These are phyloP conservation scores for Ypsolopha scabrella DNA, from an alignment of 2,888 invertebrate species.

Conservation along the genomic window DNA sequence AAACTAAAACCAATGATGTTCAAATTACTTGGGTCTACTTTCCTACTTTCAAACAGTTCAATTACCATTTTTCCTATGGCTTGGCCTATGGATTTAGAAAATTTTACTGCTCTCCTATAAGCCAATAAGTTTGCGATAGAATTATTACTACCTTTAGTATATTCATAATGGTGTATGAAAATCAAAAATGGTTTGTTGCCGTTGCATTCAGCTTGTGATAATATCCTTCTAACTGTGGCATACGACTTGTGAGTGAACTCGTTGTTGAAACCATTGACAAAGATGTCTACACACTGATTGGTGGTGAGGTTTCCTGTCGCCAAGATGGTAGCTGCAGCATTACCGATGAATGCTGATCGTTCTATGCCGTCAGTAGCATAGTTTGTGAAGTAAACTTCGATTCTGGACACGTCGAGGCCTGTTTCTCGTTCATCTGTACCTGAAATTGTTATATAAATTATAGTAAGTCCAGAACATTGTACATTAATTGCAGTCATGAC, in stretches of 20 bases:
- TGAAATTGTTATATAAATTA: neutral
- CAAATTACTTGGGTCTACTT: neutral
- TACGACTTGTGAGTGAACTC: neutral
- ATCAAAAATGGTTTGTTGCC: neutral
- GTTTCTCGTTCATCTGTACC: constrained; percentile 4
- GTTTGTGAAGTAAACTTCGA: neutral
- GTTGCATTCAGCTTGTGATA: neutral
- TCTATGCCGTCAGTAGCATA: neutral
- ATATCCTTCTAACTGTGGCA: neutral
- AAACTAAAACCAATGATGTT: neutral
- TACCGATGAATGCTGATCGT: neutral
- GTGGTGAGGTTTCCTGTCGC: neutral
- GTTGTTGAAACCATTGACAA: neutral
- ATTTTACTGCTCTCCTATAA: neutral
- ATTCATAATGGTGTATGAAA: neutral
- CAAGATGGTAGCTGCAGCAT: neutral
- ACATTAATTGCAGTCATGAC: too few species aligned
- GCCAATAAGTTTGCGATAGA: neutral
- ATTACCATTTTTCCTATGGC: neutral
- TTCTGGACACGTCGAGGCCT: neutral
- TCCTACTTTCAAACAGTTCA: neutral
- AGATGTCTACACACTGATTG: neutral
- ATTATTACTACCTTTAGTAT: neutral
- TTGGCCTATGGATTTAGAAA: neutral
- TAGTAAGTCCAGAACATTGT: too few species aligned